These are phyloP conservation scores for Drosophila suboccidentalis DNA, from an alignment of 2,888 invertebrate species.

Conservation along the genomic window DNA sequence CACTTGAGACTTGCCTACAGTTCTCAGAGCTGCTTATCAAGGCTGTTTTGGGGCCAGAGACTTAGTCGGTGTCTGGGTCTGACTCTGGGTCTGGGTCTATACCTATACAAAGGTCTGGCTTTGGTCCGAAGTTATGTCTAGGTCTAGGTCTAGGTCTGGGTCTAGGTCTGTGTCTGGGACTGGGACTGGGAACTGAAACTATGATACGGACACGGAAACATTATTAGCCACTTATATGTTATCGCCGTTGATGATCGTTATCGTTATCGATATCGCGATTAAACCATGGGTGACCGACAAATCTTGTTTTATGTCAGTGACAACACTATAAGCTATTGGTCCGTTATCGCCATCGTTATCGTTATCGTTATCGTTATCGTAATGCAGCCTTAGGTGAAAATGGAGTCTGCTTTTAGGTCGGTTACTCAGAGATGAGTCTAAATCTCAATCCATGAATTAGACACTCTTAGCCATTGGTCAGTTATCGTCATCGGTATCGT, in stretches of 20 bases:
- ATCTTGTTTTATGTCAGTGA: no score
- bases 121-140: background rate
- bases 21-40: slow-evolving; percentile 26
- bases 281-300: background rate
- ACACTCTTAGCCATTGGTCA: no score
- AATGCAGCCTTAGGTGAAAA: no score
- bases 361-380: slow-evolving; percentile 3
- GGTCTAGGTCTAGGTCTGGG: no score
- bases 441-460: no score
- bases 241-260: background rate
- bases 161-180: background rate
- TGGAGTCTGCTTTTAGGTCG: no score
- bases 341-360: background rate
- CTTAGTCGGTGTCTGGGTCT: slow-evolving; percentile 11
- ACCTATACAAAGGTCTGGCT: background rate
- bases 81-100: background rate
- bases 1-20: background rate
- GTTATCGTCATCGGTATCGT: background rate
- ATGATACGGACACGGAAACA: background rate
- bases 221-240: background rate
- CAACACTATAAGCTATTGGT: background rate
- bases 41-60: slow-evolving; percentile 28
- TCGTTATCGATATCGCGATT: background rate
- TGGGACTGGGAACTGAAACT: background rate
- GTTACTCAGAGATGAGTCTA: no score